Conservation (phyloP, 2,888 invertebrate species). For the Fragum fragum region DNA sequence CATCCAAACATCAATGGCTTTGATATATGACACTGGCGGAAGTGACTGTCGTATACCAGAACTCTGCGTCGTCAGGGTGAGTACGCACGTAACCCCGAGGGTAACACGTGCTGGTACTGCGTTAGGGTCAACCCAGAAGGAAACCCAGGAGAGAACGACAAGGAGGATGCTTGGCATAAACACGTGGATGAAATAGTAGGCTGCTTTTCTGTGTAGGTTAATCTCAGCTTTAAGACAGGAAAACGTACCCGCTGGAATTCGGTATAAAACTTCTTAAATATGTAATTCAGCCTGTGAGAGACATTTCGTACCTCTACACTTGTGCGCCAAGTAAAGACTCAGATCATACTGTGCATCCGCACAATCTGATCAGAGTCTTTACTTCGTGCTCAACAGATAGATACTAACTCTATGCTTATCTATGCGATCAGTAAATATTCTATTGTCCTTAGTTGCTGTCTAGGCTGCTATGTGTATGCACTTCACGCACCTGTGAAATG, state of each 20-base stretch:
- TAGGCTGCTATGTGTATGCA: too few relatives aligned
- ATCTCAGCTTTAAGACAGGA: constrained; percentile 88
- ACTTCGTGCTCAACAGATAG: too few relatives aligned
- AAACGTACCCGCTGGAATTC: constrained; percentile 41
- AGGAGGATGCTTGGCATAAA: constrained; percentile 88
- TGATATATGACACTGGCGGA: constrained; percentile 52
- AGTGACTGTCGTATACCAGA: constrained; percentile 56
- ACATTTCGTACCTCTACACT: too few relatives aligned
- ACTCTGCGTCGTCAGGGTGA: constrained; percentile 70
- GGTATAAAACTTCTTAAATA: too few relatives aligned
- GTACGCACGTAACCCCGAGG: constrained; percentile 65
- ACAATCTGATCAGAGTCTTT: too few relatives aligned
- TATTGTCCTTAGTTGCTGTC: too few relatives aligned
- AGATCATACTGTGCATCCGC: too few relatives aligned
- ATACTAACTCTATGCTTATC: too few relatives aligned
- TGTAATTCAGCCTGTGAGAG: too few relatives aligned
- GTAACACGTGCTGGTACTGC: constrained; percentile 67
- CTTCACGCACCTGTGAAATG: too few relatives aligned
- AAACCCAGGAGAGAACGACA: constrained; percentile 90
- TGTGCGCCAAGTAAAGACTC: too few relatives aligned
- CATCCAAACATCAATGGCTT: constrained; percentile 66
- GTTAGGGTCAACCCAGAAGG: constrained; percentile 87
- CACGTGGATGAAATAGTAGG: constrained; percentile 89
- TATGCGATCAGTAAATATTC: too few relatives aligned
- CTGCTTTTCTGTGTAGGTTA: constrained; percentile 93